phyloP scores from a whole-genome alignment of 2,888 invertebrate species.

The Silvanus unidentatus region DNA sequence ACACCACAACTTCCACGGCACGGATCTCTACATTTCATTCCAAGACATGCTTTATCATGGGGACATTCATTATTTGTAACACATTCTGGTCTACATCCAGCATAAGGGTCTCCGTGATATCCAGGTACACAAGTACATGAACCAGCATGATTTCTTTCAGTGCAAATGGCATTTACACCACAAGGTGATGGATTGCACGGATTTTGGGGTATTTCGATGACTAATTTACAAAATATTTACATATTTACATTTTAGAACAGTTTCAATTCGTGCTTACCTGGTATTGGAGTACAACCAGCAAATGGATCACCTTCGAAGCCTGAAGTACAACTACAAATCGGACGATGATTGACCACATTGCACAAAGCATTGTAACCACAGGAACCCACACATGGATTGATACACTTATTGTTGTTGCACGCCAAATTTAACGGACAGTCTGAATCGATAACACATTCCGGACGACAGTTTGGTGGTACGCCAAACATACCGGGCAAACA shows the following conservation, averaged over 20 bases:
- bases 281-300: constrained; percentile 60
- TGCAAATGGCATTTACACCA: constrained; percentile 73
- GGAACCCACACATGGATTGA: constrained; percentile 70
- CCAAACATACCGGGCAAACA: constrained; percentile 71
- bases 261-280: constrained; percentile 35
- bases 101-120: constrained; percentile 73
- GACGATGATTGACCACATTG: constrained; percentile 66
- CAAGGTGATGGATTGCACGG: constrained; percentile 77
- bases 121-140: constrained; percentile 70
- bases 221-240: constrained; percentile 17
- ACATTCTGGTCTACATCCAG: constrained; percentile 76
- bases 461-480: constrained; percentile 71
- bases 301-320: constrained; percentile 79
- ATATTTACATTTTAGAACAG: background rate
- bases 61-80: constrained; percentile 72
- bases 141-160: constrained; percentile 67
- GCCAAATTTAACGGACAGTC: constrained; percentile 71
- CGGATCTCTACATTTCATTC: constrained; percentile 73
- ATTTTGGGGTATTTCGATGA: constrained; percentile 55
- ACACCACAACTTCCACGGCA: constrained; percentile 73
- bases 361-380: constrained; percentile 74
- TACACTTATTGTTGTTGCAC: constrained; percentile 66
- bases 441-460: constrained; percentile 71
- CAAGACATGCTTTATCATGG: constrained; percentile 64
- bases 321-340: constrained; percentile 65